Evolutionary conservation across 2,113 vertebrate genomes (phyloP).

Genomic region (Sinocyclocheilus anophthalmus): DNA sequence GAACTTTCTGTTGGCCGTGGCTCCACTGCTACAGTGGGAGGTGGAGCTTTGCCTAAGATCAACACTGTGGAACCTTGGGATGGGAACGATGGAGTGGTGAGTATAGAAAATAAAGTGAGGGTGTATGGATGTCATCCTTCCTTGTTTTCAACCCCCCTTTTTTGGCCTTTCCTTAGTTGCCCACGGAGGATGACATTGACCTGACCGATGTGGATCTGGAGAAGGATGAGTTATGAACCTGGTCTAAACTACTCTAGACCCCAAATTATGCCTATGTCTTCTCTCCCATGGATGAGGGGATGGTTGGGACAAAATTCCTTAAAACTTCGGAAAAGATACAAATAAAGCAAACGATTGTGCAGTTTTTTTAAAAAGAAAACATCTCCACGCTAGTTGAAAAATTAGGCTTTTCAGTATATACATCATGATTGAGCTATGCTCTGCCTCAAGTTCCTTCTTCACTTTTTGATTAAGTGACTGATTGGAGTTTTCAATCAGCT

Average conservation of each 20-base stretch:
- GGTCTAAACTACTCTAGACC: conserved; percentile 23
- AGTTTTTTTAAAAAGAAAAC: conserved; percentile 27
- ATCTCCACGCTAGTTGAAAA: conserved; percentile 26
- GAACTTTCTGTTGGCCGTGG: conserved; percentile 94
- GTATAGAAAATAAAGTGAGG: background rate
- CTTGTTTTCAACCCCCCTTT: background rate
- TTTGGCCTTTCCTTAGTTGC: conserved; percentile 77
- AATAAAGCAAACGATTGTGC: conserved; percentile 32
- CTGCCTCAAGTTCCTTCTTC: conserved; percentile 13
- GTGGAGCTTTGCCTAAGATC: conserved; percentile 85
- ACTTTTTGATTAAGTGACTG: background rate
- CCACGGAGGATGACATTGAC: conserved; percentile 92
- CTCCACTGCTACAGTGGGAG: conserved; percentile 87
- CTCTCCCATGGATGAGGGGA: conserved; percentile 64
- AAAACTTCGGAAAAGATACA: conserved; percentile 35
- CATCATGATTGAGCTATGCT: conserved; percentile 14
- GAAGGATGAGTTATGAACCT: conserved; percentile 60
- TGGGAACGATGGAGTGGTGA: conserved; percentile 94
- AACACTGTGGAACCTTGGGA: conserved; percentile 86
- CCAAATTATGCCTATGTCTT: conserved; percentile 40
- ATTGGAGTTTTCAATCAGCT: conserved; percentile 4
- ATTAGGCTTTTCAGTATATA: conserved; percentile 7
- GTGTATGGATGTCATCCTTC: background rate
- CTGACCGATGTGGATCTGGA: conserved; percentile 88
- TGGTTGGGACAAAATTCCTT: conserved; percentile 44